A percentile compares a stretch with the other conserved stretches of the same genome.
Conservation (phyloP, 2,888 invertebrate species). For the Meandrusa payeni region DNA sequence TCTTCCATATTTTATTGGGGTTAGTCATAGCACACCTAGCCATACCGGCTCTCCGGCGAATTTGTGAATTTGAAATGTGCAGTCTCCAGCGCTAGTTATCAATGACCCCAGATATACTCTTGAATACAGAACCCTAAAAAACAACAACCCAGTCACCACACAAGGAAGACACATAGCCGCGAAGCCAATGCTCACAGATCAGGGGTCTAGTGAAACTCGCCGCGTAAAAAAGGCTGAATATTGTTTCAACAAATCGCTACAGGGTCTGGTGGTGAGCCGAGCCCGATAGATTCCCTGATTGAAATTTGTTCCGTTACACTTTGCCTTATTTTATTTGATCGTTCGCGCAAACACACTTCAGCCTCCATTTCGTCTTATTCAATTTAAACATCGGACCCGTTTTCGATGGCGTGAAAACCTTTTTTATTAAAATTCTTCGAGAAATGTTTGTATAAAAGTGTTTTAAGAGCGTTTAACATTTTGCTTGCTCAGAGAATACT, state of each 20-base stretch:
- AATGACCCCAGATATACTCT: too few relatives aligned
- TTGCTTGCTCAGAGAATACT: too few relatives aligned
- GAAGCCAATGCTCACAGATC: neutral
- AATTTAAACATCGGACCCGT: slow-evolving; percentile 10
- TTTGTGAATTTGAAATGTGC: too few relatives aligned
- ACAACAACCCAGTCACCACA: neutral
- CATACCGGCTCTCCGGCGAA: too few relatives aligned
- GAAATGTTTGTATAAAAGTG: too few relatives aligned
- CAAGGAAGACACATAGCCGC: neutral
- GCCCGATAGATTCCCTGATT: slow-evolving; percentile 51
- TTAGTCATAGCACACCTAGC: too few relatives aligned
- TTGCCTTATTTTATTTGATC: slow-evolving; percentile 62
- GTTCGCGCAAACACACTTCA: slow-evolving; percentile 38
- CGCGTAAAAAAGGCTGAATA: slow-evolving; percentile 46
- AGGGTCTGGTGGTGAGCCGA: slow-evolving; percentile 36
- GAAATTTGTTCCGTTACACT: slow-evolving; percentile 61
- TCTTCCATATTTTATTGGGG: too few relatives aligned
- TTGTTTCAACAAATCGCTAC: slow-evolving; percentile 62
- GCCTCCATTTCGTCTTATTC: slow-evolving; percentile 19
- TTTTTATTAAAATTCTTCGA: too few relatives aligned
- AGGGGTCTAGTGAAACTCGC: slow-evolving; percentile 33
- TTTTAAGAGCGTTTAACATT: too few relatives aligned
- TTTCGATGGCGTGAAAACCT: neutral
- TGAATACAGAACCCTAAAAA: slow-evolving; percentile 15
- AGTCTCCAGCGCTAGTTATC: too few relatives aligned